Evolutionary conservation across 2,113 vertebrate species (phyloP).

Genomic region (Drymodes brunneopygia): DNA sequence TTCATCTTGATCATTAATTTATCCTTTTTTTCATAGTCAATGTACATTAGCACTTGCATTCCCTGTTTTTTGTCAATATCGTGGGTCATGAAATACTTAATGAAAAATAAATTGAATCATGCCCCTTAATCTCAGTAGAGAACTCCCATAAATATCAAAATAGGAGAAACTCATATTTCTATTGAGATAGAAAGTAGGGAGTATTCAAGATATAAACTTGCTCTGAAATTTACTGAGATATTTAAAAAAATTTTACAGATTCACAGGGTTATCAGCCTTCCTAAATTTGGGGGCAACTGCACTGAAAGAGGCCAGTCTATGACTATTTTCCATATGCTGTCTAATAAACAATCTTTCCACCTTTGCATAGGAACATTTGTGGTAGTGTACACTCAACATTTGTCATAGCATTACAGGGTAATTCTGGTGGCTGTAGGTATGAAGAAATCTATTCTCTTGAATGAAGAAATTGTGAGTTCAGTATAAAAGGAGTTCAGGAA

Average conservation of each 20-base stretch:
- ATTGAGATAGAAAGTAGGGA: not conserved
- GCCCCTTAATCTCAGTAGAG: not conserved
- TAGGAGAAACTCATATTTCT: not conserved
- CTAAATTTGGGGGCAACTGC: not conserved
- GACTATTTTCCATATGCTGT: not conserved
- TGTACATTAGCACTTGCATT: not conserved
- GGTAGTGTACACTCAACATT: not conserved
- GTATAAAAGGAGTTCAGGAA: conserved; percentile 21
- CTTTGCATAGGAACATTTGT: not conserved
- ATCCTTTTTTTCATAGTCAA: not conserved
- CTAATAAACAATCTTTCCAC: not conserved
- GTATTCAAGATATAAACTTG: not conserved
- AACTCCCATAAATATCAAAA: not conserved
- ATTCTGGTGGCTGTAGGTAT: not conserved
- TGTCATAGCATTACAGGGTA: conserved; percentile 9
- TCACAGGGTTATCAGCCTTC: not conserved
- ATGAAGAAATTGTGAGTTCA: conserved; percentile 24
- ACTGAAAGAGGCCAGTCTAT: not conserved
- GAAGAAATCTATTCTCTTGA: conserved; percentile 26
- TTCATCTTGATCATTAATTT: not conserved
- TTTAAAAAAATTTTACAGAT: not conserved
- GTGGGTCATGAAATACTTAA: not conserved
- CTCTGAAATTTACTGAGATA: not conserved
- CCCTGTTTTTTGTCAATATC: not conserved
- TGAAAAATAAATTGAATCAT: not conserved